Base-by-base conservation (phyloP, 2,888 invertebrate genomes). In the Muschampia plurimacula region DNA sequence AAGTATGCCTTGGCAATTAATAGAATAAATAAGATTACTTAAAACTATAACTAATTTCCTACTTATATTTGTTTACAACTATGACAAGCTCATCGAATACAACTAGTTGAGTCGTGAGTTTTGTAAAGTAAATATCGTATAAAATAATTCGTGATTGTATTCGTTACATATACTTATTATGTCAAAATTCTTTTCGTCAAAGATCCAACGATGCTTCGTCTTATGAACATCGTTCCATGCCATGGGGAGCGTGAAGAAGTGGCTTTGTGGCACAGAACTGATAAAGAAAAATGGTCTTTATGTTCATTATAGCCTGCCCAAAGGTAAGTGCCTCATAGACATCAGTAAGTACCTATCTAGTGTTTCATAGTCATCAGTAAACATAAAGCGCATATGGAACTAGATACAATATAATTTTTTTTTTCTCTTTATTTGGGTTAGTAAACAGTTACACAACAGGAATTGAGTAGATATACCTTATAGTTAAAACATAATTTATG, bases 251-350 rank as follows among this genome's bases (percentile, higher is more conserved):
- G 84, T 88, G 32, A 91, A 88, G 75, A 92, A 92, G 76, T 87
- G 87, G 85, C 75, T 89, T 9, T 80, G 82, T 4, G 88, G 91
- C n/a, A 80, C 89, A 39, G 82, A 79, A 67, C 79, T 76, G 1
- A 52, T 69, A n/a, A 90, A 85, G 83, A 89, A 88, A 74, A 89
- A 95, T 81, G 96, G 96, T 22, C 86, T 96, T 8, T 96, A 95
- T 83, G 92, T 96, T 8, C 96, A 96, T 85, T 95, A 95, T 79
- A 96, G 95, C 80, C 96, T 95, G 12, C 96, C 96, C 5, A 95
- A 95, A 94, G 88, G 96, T 96, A 90, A 94, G 93, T 60, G 12
- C 12, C 8, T n/a, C 4, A 52, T 52, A 39, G 22, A 22, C 22
- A 22, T 22, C 22, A 22, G 1, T 22, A 22, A 22, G 22, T 22